phyloP scores from a whole-genome alignment of 1,140 invertebrate genomes.

The Battus philenor region DNA sequence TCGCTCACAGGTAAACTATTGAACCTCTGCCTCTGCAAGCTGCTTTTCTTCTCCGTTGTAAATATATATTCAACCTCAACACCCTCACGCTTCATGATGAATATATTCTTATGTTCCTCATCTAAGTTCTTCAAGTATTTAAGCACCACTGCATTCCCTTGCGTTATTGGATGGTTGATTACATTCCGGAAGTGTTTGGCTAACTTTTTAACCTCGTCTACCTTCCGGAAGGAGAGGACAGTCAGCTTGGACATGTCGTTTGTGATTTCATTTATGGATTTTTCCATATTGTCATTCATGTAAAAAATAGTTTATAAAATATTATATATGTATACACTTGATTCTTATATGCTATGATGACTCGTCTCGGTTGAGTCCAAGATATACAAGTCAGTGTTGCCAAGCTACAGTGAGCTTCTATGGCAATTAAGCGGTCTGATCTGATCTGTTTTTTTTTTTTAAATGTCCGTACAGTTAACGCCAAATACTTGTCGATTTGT shows the following conservation, averaged over 20 bases:
- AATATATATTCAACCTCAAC: slow-evolving; percentile 68
- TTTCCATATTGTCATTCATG: slow-evolving; percentile 22
- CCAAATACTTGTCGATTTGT: slow-evolving; percentile 19
- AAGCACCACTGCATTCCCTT: slow-evolving; percentile 32
- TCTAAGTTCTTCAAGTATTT: slow-evolving; percentile 49
- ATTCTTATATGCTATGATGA: slow-evolving; percentile 30
- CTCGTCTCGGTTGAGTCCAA: slow-evolving; percentile 40
- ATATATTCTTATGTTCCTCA: slow-evolving; percentile 50
- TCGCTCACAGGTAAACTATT: slow-evolving; percentile 65
- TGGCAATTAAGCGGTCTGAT: slow-evolving; percentile 19
- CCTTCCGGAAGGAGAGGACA: slow-evolving; percentile 53
- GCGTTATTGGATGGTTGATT: slow-evolving; percentile 49
- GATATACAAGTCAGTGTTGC: slow-evolving; percentile 33
- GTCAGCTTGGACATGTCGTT: slow-evolving; percentile 42
- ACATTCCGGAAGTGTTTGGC: slow-evolving; percentile 52
- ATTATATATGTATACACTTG: slow-evolving; percentile 33
- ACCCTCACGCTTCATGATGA: slow-evolving; percentile 44
- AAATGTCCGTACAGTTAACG: slow-evolving; percentile 49
- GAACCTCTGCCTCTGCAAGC: slow-evolving; percentile 56
- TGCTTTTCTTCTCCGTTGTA: slow-evolving; percentile 65
- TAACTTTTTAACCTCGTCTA: slow-evolving; percentile 53
- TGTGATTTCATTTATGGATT: slow-evolving; percentile 31
- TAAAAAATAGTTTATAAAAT: slow-evolving; percentile 20
- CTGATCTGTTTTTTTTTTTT: slow-evolving; percentile 13
- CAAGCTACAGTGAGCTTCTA: slow-evolving; percentile 21